A percentile compares a stretch with the other conserved stretches of the same genome.
These are phyloP conservation scores for Drosophila mulleri DNA, from an alignment of 2,888 invertebrate genomes.

Conservation along the genomic window DNA sequence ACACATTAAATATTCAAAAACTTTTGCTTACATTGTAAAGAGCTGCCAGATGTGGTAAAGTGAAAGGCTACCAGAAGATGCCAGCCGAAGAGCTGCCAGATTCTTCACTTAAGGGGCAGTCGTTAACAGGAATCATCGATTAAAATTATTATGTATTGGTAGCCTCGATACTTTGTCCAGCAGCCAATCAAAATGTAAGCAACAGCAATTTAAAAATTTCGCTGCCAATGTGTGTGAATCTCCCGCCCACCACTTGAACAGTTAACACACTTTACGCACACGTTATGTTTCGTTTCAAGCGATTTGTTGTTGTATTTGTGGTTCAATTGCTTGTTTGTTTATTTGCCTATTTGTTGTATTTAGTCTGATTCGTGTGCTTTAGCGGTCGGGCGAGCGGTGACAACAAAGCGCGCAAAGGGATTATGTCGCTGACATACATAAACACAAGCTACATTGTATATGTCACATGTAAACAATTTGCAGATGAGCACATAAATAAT, in stretches of 20 bases:
- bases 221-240: conserved; percentile 5
- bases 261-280: conserved; percentile 22
- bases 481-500: conserved; percentile 16
- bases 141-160: not conserved
- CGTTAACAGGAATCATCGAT: conserved; percentile 14
- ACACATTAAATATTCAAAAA: conserved; percentile 3
- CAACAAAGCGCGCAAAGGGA: conserved; percentile 30
- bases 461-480: conserved; percentile 18
- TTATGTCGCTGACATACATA: conserved; percentile 21
- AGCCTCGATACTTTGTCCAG: not conserved
- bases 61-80: not conserved
- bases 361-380: conserved; percentile 32
- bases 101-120: not conserved
- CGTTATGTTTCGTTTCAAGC: too few relatives aligned
- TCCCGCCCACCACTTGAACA: not conserved
- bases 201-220: not conserved
- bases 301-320: conserved; percentile 3
- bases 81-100: not conserved
- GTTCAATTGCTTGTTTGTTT: conserved; percentile 13
- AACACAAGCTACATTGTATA: conserved; percentile 3
- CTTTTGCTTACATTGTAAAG: not conserved
- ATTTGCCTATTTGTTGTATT: conserved; percentile 10
- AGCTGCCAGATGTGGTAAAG: not conserved
- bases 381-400: conserved; percentile 11
- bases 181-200: conserved; percentile 6